Conservation (phyloP, 2,113 vertebrate genomes). For the Ivindomyrus marchei region DNA sequence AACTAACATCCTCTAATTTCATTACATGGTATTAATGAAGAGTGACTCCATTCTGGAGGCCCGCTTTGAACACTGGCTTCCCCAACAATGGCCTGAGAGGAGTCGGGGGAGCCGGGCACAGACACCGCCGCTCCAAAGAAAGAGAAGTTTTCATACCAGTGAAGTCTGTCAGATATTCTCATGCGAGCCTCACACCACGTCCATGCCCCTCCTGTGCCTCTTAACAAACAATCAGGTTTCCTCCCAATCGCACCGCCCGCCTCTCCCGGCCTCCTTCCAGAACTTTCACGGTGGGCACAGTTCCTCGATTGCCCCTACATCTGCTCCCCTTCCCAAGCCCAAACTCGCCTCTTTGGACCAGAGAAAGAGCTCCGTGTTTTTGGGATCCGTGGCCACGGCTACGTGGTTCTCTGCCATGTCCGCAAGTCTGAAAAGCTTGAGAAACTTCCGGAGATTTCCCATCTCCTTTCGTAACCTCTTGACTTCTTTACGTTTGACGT, state of each 20-base stretch:
- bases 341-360: constrained; percentile 40
- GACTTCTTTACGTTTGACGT: background rate
- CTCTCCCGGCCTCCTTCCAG: constrained; percentile 83
- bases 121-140: constrained; percentile 82
- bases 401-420: constrained; percentile 18
- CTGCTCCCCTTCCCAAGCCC: constrained; percentile 96
- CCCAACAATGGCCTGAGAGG: constrained; percentile 85
- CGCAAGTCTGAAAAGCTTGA: constrained; percentile 22
- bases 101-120: constrained; percentile 72
- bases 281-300: constrained; percentile 91
- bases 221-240: constrained; percentile 98
- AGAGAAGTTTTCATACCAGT: constrained; percentile 84
- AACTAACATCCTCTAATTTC: constrained; percentile 89
- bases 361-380: constrained; percentile 41
- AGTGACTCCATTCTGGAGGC: constrained; percentile 82
- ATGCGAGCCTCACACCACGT: constrained; percentile 95
- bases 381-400: constrained; percentile 43
- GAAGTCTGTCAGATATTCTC: constrained; percentile 99
- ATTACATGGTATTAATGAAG: constrained; percentile 86
- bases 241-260: constrained; percentile 83
- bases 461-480: background rate
- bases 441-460: background rate
- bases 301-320: constrained; percentile 68
- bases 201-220: constrained; percentile 82
- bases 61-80: constrained; percentile 81